phyloP scores from a whole-genome alignment of 2,113 vertebrate species.

The Sebastes schlegelii region DNA sequence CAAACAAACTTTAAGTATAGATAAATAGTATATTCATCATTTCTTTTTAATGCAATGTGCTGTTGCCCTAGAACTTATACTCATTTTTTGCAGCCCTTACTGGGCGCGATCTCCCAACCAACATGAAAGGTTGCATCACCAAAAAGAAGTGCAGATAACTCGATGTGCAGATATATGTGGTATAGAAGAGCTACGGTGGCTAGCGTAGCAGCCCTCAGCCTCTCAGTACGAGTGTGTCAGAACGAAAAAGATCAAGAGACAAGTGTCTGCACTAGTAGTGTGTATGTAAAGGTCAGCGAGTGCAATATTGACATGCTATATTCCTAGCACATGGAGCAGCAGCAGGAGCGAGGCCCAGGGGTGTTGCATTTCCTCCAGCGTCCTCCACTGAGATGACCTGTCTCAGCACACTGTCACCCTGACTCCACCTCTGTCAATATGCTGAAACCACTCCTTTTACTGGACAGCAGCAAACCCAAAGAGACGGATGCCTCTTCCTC shows the following conservation, averaged over 20 bases:
- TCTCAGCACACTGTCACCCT: constrained; percentile 75
- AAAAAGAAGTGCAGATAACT: constrained; percentile 8
- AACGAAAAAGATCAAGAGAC: constrained; percentile 15
- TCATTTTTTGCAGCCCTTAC: neutral
- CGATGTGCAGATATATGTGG: neutral
- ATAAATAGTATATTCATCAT: neutral
- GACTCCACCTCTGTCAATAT: constrained; percentile 74
- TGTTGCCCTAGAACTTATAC: neutral
- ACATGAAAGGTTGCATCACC: constrained; percentile 15
- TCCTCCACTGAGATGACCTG: constrained; percentile 65
- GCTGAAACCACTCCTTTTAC: constrained; percentile 70
- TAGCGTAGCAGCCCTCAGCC: neutral
- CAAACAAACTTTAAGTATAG: neutral
- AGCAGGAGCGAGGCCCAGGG: constrained; percentile 36
- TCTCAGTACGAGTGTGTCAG: constrained; percentile 7
- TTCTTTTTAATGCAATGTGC: neutral
- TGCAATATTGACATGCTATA: constrained; percentile 66
- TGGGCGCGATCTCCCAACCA: neutral
- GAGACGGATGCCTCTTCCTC: constrained; percentile 37
- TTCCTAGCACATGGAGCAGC: constrained; percentile 59
- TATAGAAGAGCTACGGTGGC: neutral
- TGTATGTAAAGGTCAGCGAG: constrained; percentile 68
- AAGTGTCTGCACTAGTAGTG: constrained; percentile 28
- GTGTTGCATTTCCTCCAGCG: constrained; percentile 73
- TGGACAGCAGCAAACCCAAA: constrained; percentile 43